Base-by-base conservation (phyloP, 2,888 invertebrate genomes). In the Lampropteryx suffumata region DNA sequence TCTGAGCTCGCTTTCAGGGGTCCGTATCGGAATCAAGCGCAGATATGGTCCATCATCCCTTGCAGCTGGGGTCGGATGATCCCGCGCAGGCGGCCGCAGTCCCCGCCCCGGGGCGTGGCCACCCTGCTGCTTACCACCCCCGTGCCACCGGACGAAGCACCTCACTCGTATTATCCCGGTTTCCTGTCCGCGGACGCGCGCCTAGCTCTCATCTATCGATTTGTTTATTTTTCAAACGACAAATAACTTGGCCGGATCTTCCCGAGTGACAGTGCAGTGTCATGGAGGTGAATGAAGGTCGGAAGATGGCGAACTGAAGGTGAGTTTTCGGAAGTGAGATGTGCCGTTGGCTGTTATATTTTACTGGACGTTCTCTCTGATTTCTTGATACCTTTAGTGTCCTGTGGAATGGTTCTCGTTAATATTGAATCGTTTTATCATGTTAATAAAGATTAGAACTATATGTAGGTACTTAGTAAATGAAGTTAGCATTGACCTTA, bases 161-260 rank as follows among this genome's bases (percentile, higher is more conserved):
- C 76, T 84, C 83, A 81, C 87, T 62, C 50, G 59, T 86, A 88
- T 90, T 90, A 90, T 89, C 80, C 81, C 78, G 76, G 88, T 75
- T 89, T 90, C 89, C 89, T 88, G 88, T 88, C 84, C 84, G 77
- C 79, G 82, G 78, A 81, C 88, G 84, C 88, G 79, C 84, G 89
- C 82, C 74, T 84, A 79, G 77, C 82, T 78, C 76, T 85, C 81
- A 54, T 48, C 79, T 79, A 86, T 86, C 76, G 86, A 88, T 88
- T 82, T 88, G 88, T 90, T 89, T 87, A 84, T 89, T 88, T 88
- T 88, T 82, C 76, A 76, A 82, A 77, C 77, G 80, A 73, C 73
- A 78, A 78, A 69, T 73, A 71, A 71, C 69, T 64, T 69, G 64
- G 30, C 17, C 33, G 47, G 14, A 24, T 26, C 74, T 71, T 82